Base-by-base conservation (phyloP, 2,888 invertebrate genomes). In the Watsonalla cultraria region DNA sequence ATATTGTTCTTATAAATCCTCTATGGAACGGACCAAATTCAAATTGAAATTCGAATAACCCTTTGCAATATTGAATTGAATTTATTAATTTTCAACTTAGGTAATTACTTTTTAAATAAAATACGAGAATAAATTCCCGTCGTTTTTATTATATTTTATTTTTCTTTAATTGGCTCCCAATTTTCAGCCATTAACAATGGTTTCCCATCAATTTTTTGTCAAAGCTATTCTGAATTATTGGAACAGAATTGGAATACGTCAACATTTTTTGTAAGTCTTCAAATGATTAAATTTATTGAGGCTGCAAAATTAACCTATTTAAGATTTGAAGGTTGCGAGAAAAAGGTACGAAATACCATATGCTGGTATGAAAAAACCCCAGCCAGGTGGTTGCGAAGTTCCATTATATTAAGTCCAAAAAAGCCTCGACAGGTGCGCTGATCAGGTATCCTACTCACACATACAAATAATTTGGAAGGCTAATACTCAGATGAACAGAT, bases 381-480 rank as follows among this genome's bases (percentile, higher is more conserved):
- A 46, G 68, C 70, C 80, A 77, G 77, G 72, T 78, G 78, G 61
- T 37, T 15, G 49, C 64, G 61, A 59, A 52, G 47, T 52, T 60
- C 65, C 69, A 68, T 70, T 74, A 70, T 71, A 65, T 52, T 66
- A 66, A 66, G 63, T 68, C 62, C 57, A 72, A 78, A 80, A 80
- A 78, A 82, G 76, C 75, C 71, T 72, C 74, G 81, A 78, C 84
- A 86, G 86, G 82, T 86, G 86, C 67, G 72, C 62, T 62, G 55
- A 65, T 72, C 69, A 68, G 57, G 68, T 66, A 64, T 61, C 54
- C 60, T 53, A 60, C 58, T 56, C 54, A 55, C 58, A 51, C 49
- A 57, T 46, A 58, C 61, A 55, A 54, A 59, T 58, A 59, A 62
- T 61, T 65, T 60, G 66, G 62, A 64, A 63, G 63, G 61, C 61